Evolutionary conservation across 2,797 vertebrate genomes (phyloP), one percentile per base, ranked within the genome.

Genomic region (Tadarida brasiliensis): DNA sequence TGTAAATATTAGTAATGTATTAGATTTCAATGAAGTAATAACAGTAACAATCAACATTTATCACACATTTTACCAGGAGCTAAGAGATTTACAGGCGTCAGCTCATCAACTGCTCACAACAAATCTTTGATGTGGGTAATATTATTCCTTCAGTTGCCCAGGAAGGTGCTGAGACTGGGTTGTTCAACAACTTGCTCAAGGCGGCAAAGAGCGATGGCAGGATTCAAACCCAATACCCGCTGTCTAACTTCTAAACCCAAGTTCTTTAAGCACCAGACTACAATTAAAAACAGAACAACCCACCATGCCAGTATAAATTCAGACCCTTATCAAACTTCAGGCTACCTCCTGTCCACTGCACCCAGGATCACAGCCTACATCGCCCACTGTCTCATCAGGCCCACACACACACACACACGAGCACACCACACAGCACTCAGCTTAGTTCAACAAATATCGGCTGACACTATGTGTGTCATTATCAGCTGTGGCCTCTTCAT

Each of bases 1-100:
- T 87, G 93, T 83, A 92, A 94, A 76, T 85, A 93, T 33, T 44
- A 78, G 24, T 47, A 28, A 67, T 77, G 68, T 10, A 20, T 33
- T 85, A 80, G 33, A 24, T 80, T 91, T 91, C 28, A 67, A 28
- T 71, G 76, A 90, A 93, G 39, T 16, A 33, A 44, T 56, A 88
- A 76, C 14, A 76, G n/a, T n/a, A 83, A 65, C 44, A 12, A 26
- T 56, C 22, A 44, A 39, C 14, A 68, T 73, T 54, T 51, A 54
- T 24, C n/a, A 39, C 61, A 59, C 26, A 20, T n/a, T 71, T 89
- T 80, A 44, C 20, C 44, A 49, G 26, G 39, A 51, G 49, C 49
- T 35, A 22, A 51, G 81, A 35, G 17, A 30, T 93, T 90, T 87
- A 14, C 16, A 24, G 51, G 7, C 1, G 51, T 81, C 70, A 11